phyloP scores from a whole-genome alignment of 2,113 vertebrate species.

The Chaetodon auriga region DNA sequence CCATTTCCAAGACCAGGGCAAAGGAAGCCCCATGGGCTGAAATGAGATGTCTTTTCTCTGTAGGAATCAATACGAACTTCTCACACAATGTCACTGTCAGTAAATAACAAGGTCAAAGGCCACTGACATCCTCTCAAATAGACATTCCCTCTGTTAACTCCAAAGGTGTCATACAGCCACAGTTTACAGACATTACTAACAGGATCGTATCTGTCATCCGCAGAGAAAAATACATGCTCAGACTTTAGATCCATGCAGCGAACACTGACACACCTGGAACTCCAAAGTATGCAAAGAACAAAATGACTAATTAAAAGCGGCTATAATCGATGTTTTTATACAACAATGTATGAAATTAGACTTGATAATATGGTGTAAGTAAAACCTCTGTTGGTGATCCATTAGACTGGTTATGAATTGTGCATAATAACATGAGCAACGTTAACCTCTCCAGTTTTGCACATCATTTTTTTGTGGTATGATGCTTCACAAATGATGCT shows the following conservation, averaged over 20 bases:
- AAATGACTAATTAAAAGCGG: neutral
- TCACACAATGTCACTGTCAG: constrained; percentile 52
- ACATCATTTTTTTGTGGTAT: no score
- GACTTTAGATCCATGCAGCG: neutral
- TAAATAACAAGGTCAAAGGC: constrained; percentile 65
- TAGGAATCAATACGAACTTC: constrained; percentile 63
- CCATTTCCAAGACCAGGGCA: constrained; percentile 59
- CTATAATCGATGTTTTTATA: neutral
- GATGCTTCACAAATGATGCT: no score
- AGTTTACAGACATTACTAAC: constrained; percentile 21
- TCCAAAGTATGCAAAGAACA: neutral
- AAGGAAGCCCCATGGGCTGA: constrained; percentile 48
- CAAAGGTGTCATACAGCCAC: neutral
- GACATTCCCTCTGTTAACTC: constrained; percentile 36
- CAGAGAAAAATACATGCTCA: neutral
- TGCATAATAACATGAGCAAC: no score
- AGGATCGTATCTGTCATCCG: neutral
- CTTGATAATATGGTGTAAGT: no score
- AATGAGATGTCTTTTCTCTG: constrained; percentile 72
- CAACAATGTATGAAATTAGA: neutral
- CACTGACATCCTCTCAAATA: constrained; percentile 36
- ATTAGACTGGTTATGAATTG: no score
- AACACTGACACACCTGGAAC: neutral
- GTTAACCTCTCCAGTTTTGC: no score
- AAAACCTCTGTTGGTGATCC: no score